A percentile compares a stretch with the other conserved stretches of the same genome.
phyloP scores from a whole-genome alignment of 2,888 invertebrate species.

The Clunio marinus region DNA sequence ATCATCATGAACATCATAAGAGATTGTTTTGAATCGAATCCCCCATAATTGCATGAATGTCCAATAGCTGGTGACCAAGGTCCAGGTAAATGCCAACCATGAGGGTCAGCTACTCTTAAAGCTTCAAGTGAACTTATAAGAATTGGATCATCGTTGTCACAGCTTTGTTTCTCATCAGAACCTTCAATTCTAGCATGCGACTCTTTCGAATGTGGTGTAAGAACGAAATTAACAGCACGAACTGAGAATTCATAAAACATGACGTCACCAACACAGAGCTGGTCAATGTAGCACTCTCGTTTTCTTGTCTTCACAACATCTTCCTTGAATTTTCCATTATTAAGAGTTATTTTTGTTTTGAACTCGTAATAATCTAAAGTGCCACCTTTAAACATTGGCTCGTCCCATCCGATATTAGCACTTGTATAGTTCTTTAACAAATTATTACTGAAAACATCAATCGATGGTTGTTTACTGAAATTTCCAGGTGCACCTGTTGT shows the following conservation, averaged over 20 bases:
- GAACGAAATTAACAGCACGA: slow-evolving; percentile 47
- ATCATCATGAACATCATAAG: slow-evolving; percentile 41
- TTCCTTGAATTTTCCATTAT: neutral
- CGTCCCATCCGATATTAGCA: slow-evolving; percentile 52
- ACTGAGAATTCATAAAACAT: slow-evolving; percentile 42
- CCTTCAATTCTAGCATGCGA: neutral
- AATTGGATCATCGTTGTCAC: slow-evolving; percentile 25
- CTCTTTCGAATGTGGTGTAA: slow-evolving; percentile 30
- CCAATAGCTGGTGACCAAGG: slow-evolving; percentile 39
- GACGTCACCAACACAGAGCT: slow-evolving; percentile 40
- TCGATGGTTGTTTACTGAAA: slow-evolving; percentile 19
- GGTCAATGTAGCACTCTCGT: neutral
- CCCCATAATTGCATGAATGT: slow-evolving; percentile 29
- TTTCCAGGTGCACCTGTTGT: slow-evolving; percentile 38
- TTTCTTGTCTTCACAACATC: slow-evolving; percentile 41
- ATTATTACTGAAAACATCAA: slow-evolving; percentile 41
- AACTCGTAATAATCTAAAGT: slow-evolving; percentile 59
- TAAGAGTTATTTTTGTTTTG: slow-evolving; percentile 18
- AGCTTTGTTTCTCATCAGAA: neutral
- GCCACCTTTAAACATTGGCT: slow-evolving; percentile 55
- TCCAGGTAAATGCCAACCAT: slow-evolving; percentile 35
- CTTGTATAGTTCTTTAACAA: neutral
- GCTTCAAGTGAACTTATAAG: neutral
- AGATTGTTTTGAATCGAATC: slow-evolving; percentile 41
- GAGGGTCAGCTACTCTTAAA: slow-evolving; percentile 11